phyloP scores from a whole-genome alignment of 92 coral and sea anemone genomes.

The Zoanthus sociatus region DNA sequence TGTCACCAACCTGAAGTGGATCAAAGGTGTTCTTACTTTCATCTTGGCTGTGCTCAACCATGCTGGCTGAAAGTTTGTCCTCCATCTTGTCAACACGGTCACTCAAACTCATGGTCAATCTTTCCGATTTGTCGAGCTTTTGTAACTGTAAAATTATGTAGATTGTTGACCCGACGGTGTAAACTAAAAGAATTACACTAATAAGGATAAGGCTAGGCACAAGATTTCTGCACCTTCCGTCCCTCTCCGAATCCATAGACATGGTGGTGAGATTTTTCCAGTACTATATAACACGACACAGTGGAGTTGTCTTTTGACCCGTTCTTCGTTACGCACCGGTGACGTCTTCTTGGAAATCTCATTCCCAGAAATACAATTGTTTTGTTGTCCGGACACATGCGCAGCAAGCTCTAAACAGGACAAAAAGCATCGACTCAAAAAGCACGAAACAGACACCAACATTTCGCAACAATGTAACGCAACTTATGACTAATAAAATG shows the following conservation, averaged over 20 bases:
- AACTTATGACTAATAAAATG: too few species aligned
- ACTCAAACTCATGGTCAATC: constrained; percentile 52
- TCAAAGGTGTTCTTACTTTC: too few species aligned
- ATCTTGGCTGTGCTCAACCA: too few species aligned
- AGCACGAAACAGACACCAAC: too few species aligned
- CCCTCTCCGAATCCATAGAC: constrained; percentile 32
- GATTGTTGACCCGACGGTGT: too few species aligned
- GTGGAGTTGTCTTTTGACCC: not conserved
- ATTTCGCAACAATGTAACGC: too few species aligned
- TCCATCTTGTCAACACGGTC: constrained; percentile 52
- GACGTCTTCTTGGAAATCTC: constrained; percentile 40
- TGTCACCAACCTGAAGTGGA: too few species aligned
- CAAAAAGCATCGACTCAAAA: not conserved
- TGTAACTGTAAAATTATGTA: constrained; percentile 58
- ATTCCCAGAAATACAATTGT: constrained; percentile 19
- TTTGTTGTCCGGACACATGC: not conserved
- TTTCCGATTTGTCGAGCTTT: constrained; percentile 72
- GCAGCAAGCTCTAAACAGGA: not conserved
- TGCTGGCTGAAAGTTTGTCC: too few species aligned
- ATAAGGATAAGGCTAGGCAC: constrained; percentile 38
- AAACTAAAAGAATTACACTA: constrained; percentile 3
- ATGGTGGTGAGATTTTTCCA: not conserved
- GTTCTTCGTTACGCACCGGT: constrained; percentile 6
- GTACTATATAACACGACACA: constrained; percentile 8
- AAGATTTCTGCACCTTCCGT: constrained; percentile 5